These are phyloP conservation scores for Drosophila limbata DNA, from an alignment of 2,888 invertebrate genomes.

Conservation along the genomic window DNA sequence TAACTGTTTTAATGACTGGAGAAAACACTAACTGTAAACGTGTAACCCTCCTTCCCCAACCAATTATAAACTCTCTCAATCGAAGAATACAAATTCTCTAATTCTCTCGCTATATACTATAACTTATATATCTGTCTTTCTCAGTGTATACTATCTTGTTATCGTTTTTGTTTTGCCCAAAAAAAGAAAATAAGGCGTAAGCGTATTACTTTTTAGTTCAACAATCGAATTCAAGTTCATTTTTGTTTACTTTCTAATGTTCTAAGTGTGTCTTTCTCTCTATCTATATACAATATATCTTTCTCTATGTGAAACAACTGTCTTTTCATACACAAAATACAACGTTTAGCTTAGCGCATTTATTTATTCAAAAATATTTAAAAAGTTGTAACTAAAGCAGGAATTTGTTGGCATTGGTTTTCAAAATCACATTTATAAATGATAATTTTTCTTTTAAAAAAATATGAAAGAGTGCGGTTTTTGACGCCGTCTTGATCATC, in stretches of 20 bases:
- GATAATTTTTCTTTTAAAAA: conserved; percentile 15
- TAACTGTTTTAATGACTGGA: conserved; percentile 85
- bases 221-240: conserved; percentile 49
- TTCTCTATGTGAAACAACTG: conserved; percentile 32
- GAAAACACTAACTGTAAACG: conserved; percentile 68
- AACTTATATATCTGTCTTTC: conserved; percentile 51
- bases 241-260: conserved; percentile 50
- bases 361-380: conserved; percentile 78
- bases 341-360: conserved; percentile 61
- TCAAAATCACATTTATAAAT: conserved; percentile 59
- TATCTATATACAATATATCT: conserved; percentile 33
- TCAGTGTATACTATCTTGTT: conserved; percentile 65
- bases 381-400: conserved; percentile 62
- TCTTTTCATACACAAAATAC: conserved; percentile 32
- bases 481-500: conserved; percentile 53
- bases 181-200: conserved; percentile 22
- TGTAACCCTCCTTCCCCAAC: conserved; percentile 47
- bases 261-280: conserved; percentile 69
- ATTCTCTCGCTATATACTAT: conserved; percentile 35
- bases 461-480: conserved; percentile 31
- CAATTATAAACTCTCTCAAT: conserved; percentile 41
- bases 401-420: conserved; percentile 85
- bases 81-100: conserved; percentile 53
- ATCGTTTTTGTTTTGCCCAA: conserved; percentile 49
- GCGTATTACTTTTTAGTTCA: conserved; percentile 52